A percentile compares a stretch with the other conserved stretches of the same genome.
These are phyloP conservation scores for Tetranychus truncatus DNA, from an alignment of 2,888 invertebrate genomes.

Conservation along the genomic window DNA sequence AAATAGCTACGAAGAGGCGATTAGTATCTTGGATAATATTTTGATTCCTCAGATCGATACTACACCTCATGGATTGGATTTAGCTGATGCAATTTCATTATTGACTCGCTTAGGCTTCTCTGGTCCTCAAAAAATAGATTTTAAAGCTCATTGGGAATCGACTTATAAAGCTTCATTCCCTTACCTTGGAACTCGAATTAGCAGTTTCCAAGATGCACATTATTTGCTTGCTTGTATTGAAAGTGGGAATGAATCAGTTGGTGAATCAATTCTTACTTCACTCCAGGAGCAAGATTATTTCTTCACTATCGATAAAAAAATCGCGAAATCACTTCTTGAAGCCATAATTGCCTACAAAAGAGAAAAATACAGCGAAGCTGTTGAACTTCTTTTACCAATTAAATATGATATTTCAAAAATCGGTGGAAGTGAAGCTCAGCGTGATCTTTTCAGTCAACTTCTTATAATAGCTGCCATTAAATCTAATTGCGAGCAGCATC, in stretches of 20 bases:
- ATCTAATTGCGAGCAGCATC: conserved; percentile 23
- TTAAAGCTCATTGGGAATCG: conserved; percentile 30
- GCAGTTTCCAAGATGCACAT: conserved; percentile 38
- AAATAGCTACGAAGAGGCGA: conserved; percentile 34
- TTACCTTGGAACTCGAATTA: conserved; percentile 36
- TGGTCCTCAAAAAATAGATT: conserved; percentile 28
- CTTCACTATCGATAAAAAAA: conserved; percentile 26
- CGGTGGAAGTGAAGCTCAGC: conserved; percentile 37
- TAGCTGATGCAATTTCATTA: conserved; percentile 37
- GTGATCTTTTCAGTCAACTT: conserved; percentile 33
- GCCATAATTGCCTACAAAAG: conserved; percentile 32
- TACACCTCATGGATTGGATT: conserved; percentile 31
- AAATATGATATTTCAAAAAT: conserved; percentile 31
- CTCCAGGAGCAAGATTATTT: neutral
- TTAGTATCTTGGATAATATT: conserved; percentile 33
- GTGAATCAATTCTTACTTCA: conserved; percentile 14
- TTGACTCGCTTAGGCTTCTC: conserved; percentile 36
- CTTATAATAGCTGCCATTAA: conserved; percentile 32
- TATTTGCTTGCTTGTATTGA: conserved; percentile 33
- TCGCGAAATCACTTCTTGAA: conserved; percentile 28
- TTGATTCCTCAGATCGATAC: neutral
- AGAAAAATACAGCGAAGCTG: conserved; percentile 31
- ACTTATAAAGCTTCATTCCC: conserved; percentile 30
- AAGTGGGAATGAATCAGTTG: conserved; percentile 27
- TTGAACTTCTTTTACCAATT: conserved; percentile 31